A percentile compares a stretch with the other conserved stretches of the same genome.
Conservation (phyloP, 92 coral and sea anemone genomes). For the Umimayanthus chanpuru region DNA sequence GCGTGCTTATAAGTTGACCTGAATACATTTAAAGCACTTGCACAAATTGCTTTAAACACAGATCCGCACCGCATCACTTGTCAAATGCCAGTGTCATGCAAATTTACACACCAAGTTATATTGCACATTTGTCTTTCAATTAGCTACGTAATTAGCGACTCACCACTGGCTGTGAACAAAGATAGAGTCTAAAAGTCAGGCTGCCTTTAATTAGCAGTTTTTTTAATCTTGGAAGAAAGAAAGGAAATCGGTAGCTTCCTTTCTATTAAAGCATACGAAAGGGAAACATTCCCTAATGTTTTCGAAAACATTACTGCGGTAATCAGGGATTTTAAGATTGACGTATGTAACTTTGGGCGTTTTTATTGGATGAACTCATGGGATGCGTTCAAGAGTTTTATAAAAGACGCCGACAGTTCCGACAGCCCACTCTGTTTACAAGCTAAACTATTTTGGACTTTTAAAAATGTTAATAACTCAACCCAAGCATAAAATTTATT, state of each 20-base stretch:
- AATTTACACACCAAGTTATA: not conserved
- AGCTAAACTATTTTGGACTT: not conserved
- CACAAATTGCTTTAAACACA: not conserved
- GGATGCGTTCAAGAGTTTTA: not conserved
- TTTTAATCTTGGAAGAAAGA: not conserved
- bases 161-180: too few relatives aligned
- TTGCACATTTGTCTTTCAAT: not conserved
- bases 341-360: not conserved
- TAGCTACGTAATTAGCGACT: too few relatives aligned
- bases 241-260: not conserved
- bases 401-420: not conserved
- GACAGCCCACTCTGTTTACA: not conserved
- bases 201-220: not conserved
- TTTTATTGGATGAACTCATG: too few relatives aligned
- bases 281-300: not conserved
- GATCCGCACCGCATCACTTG: not conserved
- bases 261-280: not conserved
- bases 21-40: not conserved
- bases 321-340: not conserved
- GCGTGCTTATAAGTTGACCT: not conserved
- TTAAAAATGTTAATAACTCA: too few relatives aligned
- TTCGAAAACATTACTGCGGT: not conserved
- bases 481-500: too few relatives aligned
- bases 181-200: too few relatives aligned
- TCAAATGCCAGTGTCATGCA: not conserved